phyloP scores from a whole-genome alignment of 2,888 invertebrate species.

The Drosophila paramelanica region DNA sequence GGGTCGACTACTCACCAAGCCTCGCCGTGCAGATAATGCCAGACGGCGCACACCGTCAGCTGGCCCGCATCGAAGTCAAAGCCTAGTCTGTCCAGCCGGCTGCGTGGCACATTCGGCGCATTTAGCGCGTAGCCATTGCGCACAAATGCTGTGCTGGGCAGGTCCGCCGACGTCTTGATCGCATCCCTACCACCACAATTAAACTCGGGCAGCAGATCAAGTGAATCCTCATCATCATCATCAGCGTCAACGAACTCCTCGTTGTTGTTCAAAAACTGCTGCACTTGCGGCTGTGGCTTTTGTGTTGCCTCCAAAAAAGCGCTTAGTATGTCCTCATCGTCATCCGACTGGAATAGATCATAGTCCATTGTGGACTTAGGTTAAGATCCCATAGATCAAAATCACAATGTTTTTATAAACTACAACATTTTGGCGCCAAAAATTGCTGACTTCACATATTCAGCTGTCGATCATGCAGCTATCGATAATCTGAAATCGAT shows the following conservation, averaged over 20 bases:
- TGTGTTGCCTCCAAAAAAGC: constrained; percentile 78
- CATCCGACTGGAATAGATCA: constrained; percentile 84
- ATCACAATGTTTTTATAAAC: background rate
- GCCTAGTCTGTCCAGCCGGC: constrained; percentile 45
- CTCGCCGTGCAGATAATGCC: constrained; percentile 70
- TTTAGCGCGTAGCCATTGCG: constrained; percentile 70
- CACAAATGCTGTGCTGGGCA: constrained; percentile 76
- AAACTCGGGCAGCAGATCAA: constrained; percentile 77
- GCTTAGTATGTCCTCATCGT: constrained; percentile 83
- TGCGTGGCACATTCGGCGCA: constrained; percentile 27
- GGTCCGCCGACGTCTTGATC: constrained; percentile 53
- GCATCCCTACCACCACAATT: constrained; percentile 82
- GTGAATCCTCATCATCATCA: constrained; percentile 4
- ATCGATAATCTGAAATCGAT: constrained; percentile 1
- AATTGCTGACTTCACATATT: background rate
- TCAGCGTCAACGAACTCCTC: background rate
- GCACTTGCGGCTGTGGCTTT: constrained; percentile 17
- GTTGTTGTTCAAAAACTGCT: background rate
- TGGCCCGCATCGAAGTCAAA: constrained; percentile 71
- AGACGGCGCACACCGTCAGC: constrained; percentile 56
- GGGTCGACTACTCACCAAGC: constrained; percentile 71
- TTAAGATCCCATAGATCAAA: background rate
- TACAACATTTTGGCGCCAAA: constrained; percentile 16
- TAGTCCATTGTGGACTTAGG: constrained; percentile 78
- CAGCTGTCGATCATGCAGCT: constrained; percentile 1